phyloP scores from a whole-genome alignment of 2,888 invertebrate genomes.

The Folsomia candida region DNA sequence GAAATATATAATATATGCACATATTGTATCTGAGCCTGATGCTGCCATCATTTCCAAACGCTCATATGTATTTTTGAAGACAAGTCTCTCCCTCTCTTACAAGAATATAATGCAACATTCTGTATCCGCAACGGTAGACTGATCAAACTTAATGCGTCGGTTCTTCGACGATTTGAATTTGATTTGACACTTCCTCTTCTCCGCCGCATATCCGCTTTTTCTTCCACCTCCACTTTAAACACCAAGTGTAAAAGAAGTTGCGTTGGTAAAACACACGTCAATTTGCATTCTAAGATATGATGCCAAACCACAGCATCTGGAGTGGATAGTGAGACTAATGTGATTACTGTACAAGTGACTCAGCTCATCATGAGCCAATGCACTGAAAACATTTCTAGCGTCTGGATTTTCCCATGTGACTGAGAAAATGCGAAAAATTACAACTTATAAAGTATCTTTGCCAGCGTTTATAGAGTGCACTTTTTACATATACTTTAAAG shows the following conservation, averaged over 20 bases:
- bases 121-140: constrained; percentile 28
- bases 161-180: constrained; percentile 26
- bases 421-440: not conserved
- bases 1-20: too few relatives aligned
- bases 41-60: too few relatives aligned
- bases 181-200: constrained; percentile 28
- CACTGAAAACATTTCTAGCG: not conserved
- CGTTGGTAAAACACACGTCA: not conserved
- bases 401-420: not conserved
- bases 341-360: not conserved
- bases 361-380: not conserved
- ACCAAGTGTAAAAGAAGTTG: too few relatives aligned
- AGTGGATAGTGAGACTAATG: constrained; percentile 4
- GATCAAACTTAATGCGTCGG: constrained; percentile 32
- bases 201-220: not conserved
- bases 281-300: not conserved
- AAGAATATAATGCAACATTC: too few relatives aligned
- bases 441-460: too few relatives aligned
- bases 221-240: too few relatives aligned
- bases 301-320: constrained; percentile 2
- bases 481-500: too few relatives aligned
- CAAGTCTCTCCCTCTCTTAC: too few relatives aligned
- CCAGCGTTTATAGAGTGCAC: too few relatives aligned
- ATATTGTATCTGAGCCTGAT: too few relatives aligned
- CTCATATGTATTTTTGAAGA: too few relatives aligned